Conservation (phyloP, 2,888 invertebrate genomes). For the Micoletzkya japonica region DNA sequence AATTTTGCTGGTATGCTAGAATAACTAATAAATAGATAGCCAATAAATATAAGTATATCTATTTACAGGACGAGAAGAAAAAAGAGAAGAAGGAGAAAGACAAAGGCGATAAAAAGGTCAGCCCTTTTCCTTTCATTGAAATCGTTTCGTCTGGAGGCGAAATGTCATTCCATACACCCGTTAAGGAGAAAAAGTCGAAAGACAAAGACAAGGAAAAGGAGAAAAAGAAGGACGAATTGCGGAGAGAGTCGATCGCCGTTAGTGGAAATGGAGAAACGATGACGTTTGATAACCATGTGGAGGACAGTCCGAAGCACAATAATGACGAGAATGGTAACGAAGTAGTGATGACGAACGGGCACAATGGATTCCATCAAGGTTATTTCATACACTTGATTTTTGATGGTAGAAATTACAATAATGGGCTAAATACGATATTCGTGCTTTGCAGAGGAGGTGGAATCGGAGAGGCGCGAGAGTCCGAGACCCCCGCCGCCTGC, state of each 20-base stretch:
- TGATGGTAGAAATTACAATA: too few relatives aligned
- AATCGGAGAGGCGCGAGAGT: slow-evolving; percentile 14
- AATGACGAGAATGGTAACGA: neutral
- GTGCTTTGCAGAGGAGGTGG: too few relatives aligned
- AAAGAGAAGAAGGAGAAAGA: slow-evolving; percentile 10
- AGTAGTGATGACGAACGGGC: neutral
- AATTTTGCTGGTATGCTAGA: too few relatives aligned
- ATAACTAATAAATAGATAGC: neutral
- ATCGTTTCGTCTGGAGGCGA: neutral
- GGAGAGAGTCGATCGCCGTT: slow-evolving; percentile 33
- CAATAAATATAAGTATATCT: neutral
- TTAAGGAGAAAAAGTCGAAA: slow-evolving; percentile 16
- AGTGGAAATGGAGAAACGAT: too few relatives aligned
- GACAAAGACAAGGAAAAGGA: slow-evolving; percentile 25
- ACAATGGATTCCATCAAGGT: slow-evolving; percentile 7
- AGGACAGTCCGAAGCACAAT: neutral
- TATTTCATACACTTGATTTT: neutral
- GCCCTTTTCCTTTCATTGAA: neutral
- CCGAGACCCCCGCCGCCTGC: slow-evolving; percentile 30
- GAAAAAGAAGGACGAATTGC: slow-evolving; percentile 28
- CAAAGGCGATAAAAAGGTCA: slow-evolving; percentile 3
- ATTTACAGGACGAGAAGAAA: slow-evolving; percentile 32
- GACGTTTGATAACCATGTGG: neutral
- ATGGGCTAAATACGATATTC: too few relatives aligned
- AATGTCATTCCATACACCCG: too few relatives aligned